These are phyloP conservation scores for Paramormyrops kingsleyae DNA, from an alignment of 2,113 vertebrate genomes.

Conservation along the genomic window DNA sequence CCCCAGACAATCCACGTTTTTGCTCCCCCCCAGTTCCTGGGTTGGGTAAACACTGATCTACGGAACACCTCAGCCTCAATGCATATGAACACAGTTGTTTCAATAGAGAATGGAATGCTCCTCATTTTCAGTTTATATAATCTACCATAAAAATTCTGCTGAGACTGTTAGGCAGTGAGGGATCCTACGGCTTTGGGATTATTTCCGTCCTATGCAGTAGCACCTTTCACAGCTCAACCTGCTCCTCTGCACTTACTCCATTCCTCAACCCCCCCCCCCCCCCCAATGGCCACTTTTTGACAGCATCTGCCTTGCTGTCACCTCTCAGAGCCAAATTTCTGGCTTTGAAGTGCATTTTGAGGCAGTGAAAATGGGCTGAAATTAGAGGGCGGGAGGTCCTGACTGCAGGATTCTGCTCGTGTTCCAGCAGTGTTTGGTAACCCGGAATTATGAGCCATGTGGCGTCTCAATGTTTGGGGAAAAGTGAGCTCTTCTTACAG, in stretches of 20 bases:
- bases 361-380: neutral
- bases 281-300: neutral
- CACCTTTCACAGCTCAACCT: neutral
- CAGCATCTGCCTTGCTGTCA: neutral
- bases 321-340: neutral
- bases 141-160: neutral
- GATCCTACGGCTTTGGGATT: neutral
- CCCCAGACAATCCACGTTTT: neutral
- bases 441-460: neutral
- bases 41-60: neutral
- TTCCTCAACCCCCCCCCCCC: neutral
- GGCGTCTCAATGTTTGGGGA: neutral
- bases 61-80: neutral
- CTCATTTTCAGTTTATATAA: neutral
- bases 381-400: neutral
- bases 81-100: neutral
- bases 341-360: neutral
- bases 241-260: neutral
- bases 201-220: neutral
- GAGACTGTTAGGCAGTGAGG: neutral
- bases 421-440: neutral
- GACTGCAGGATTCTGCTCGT: neutral
- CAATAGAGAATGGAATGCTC: neutral
- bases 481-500: neutral
- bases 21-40: neutral